Evolutionary conservation across 2,797 vertebrate genomes (phyloP).

Genomic region (Chelmon rostratus): DNA sequence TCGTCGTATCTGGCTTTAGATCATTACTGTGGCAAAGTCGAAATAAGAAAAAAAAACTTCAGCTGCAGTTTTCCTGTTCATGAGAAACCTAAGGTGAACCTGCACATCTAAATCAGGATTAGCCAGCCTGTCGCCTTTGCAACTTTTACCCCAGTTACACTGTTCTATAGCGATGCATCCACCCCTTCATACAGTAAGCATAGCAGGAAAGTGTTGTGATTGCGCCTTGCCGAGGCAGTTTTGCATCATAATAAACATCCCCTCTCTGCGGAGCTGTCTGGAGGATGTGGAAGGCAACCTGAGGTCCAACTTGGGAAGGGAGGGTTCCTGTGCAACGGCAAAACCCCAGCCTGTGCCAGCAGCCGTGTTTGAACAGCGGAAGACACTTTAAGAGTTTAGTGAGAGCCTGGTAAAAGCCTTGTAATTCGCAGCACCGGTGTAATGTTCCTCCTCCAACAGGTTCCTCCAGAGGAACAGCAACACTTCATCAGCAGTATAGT

Average conservation of each 20-base stretch:
- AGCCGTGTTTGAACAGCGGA: slow-evolving; percentile 78
- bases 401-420: slow-evolving; percentile 67
- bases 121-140: slow-evolving; percentile 50
- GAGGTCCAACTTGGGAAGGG: slow-evolving; percentile 76
- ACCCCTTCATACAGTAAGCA: slow-evolving; percentile 55
- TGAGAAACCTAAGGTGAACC: slow-evolving; percentile 34
- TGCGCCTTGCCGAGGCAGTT: slow-evolving; percentile 73
- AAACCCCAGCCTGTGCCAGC: slow-evolving; percentile 69
- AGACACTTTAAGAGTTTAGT: slow-evolving; percentile 78
- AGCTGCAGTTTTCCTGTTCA: slow-evolving; percentile 30
- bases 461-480: slow-evolving; percentile 87
- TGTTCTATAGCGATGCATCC: slow-evolving; percentile 52
- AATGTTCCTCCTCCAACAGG: slow-evolving; percentile 90
- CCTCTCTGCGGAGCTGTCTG: slow-evolving; percentile 75
- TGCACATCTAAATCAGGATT: slow-evolving; percentile 52
- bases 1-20: slow-evolving; percentile 26
- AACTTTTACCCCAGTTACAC: slow-evolving; percentile 65
- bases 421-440: slow-evolving; percentile 63
- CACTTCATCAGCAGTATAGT: slow-evolving; percentile 90
- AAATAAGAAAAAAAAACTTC: neutral
- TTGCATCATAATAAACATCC: slow-evolving; percentile 86
- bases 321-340: slow-evolving; percentile 79
- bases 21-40: neutral
- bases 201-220: slow-evolving; percentile 77
- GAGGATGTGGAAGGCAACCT: slow-evolving; percentile 82